Base-by-base conservation (phyloP, 2,113 vertebrate species). In the Oncorhynchus tshawytscha region DNA sequence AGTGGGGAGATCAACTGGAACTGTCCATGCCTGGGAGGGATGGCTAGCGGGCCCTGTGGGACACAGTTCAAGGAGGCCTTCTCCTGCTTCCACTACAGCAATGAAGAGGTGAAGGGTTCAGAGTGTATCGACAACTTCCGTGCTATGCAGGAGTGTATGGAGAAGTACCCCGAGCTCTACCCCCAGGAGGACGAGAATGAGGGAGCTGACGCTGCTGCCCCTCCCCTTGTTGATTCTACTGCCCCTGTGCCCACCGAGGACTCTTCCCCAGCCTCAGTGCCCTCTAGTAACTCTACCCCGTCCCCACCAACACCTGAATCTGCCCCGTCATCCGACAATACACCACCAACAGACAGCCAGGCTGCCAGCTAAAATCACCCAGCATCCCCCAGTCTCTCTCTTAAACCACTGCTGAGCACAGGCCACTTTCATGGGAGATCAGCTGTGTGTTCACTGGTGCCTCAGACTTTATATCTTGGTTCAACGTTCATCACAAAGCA, bases 1-100 rank as follows among this genome's bases (percentile, higher is more conserved):
- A 97, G 90, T 70, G 98, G 98, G 85, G 96, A 98, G 73, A 96
- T 99, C 82, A 99, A 99, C 88, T 99, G 98, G 98, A 99, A 99
- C 92, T 99, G 97, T 82, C 97, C 97, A 0, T 99, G 97, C 71
- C 93, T 99, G 27, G 98, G 97, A 0, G 98, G 97, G 69, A 98
- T 99, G 97, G 97, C 97, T 74, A 98, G 97, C 0, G 96, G 97
- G 51, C 97, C 97, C 0, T 99, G 97, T 57, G 96, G 98, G 64
- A 94, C 97, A 54, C 97, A 98, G 88, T 99, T 99, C 92, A 99
- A 99, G 84, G 95, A 97, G 0, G 98, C 97, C 24, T 99, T 99
- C 85, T 98, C 98, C 75, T 99, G 98, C 86, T 99, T 99, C 91
- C 97, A 99, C 92, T 94, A 98, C 79, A 99, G 97, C 81, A 93